These are phyloP conservation scores for Cygnus olor DNA, from an alignment of 2,797 vertebrate species.

Conservation along the genomic window DNA sequence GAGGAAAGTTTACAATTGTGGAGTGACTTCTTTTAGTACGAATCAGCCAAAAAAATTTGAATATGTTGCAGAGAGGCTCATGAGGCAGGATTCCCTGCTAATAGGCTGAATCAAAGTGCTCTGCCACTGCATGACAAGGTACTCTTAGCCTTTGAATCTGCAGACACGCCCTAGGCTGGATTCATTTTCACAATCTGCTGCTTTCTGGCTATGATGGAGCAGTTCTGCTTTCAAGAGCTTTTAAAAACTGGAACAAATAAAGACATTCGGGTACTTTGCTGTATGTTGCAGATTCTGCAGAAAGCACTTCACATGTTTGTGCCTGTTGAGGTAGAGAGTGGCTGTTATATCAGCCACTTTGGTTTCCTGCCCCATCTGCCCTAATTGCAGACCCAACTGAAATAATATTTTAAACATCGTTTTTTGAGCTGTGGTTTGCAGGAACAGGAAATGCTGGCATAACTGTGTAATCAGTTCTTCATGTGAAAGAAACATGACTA, in stretches of 20 bases:
- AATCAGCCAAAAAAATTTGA: not conserved
- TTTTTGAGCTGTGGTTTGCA: slow-evolving; percentile 42
- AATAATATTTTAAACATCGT: slow-evolving; percentile 16
- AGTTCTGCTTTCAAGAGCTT: not conserved
- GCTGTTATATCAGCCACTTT: not conserved
- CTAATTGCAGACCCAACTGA: slow-evolving; percentile 15
- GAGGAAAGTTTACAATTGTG: not conserved
- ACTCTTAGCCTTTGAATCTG: not conserved
- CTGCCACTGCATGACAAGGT: accelerated
- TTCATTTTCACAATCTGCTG: not conserved
- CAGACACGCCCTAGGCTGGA: not conserved
- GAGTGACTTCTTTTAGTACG: not conserved
- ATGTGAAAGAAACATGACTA: slow-evolving; percentile 1
- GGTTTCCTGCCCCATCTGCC: slow-evolving; percentile 35
- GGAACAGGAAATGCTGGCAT: slow-evolving; percentile 54
- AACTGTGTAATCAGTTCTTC: slow-evolving; percentile 47
- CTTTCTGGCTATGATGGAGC: slow-evolving; percentile 6
- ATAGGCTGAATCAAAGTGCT: not conserved
- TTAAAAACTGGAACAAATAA: not conserved
- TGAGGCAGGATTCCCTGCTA: not conserved
- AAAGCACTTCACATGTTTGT: not conserved
- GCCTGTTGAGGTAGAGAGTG: not conserved
- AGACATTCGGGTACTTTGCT: not conserved
- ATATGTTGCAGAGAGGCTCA: accelerated
- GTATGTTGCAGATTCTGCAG: not conserved